Conservation (phyloP, 2,113 vertebrate genomes). For the Alectura lathami region DNA sequence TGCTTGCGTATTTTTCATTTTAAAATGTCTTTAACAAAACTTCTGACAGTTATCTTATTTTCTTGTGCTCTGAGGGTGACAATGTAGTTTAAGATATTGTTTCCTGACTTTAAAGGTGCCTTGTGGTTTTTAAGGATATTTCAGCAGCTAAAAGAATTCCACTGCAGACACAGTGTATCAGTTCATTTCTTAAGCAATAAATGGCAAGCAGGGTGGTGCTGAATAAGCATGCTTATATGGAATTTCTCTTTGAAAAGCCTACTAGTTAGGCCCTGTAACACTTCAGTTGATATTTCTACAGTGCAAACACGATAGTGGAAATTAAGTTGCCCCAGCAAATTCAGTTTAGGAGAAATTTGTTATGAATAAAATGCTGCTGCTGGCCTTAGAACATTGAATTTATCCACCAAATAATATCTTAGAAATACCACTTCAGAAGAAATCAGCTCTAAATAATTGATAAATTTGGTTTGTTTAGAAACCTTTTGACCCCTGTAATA, state of each 20-base stretch:
- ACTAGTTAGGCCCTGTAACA: constrained; percentile 80
- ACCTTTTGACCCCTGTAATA: constrained; percentile 87
- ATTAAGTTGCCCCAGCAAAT: constrained; percentile 96
- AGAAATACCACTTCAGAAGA: constrained; percentile 90
- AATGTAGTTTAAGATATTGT: constrained; percentile 70
- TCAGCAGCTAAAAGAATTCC: constrained; percentile 62
- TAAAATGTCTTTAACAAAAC: constrained; percentile 68
- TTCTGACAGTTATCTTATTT: constrained; percentile 72
- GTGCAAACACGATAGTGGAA: constrained; percentile 85
- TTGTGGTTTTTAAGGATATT: constrained; percentile 69
- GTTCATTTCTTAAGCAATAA: constrained; percentile 83
- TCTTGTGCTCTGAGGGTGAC: constrained; percentile 41
- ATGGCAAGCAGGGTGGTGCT: constrained; percentile 72
- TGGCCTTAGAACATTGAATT: constrained; percentile 92
- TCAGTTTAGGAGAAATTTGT: constrained; percentile 91
- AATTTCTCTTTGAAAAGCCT: constrained; percentile 82
- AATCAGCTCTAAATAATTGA: constrained; percentile 94
- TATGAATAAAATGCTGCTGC: constrained; percentile 88
- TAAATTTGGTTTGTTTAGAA: constrained; percentile 93
- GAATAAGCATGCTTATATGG: constrained; percentile 85
- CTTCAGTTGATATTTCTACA: constrained; percentile 82
- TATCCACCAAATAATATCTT: constrained; percentile 94
- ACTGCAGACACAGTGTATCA: constrained; percentile 61
- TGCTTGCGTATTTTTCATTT: neutral
- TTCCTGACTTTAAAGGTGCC: constrained; percentile 68